These are phyloP conservation scores for Conomelus anceps DNA, from an alignment of 2,888 invertebrate genomes.

Conservation along the genomic window DNA sequence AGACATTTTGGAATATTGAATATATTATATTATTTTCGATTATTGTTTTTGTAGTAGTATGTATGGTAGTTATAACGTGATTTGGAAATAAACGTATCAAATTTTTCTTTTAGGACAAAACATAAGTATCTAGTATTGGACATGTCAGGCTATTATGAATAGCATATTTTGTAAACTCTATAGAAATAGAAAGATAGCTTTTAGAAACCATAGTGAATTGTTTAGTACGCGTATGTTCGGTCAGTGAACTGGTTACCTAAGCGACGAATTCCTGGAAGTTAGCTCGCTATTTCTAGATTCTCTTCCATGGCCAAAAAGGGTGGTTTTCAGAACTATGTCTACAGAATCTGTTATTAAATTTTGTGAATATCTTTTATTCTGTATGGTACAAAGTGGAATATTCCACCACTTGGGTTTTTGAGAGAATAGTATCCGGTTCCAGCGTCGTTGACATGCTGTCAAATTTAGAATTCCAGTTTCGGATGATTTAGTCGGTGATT, in stretches of 20 bases:
- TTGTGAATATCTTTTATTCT: background rate
- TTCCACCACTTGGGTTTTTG: background rate
- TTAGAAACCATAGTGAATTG: too few relatives aligned
- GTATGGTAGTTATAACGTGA: too few relatives aligned
- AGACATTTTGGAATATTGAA: too few relatives aligned
- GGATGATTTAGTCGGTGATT: background rate
- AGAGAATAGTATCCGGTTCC: background rate
- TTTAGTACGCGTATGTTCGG: background rate
- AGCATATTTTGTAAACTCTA: too few relatives aligned
- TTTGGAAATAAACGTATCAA: too few relatives aligned
- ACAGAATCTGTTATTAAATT: background rate
- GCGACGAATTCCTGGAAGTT: background rate
- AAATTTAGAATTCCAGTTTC: background rate
- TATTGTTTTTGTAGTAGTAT: too few relatives aligned
- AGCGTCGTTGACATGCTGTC: background rate
- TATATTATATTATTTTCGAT: too few relatives aligned
- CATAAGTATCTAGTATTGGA: too few relatives aligned
- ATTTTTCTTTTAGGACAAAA: too few relatives aligned
- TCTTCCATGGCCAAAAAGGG: background rate
- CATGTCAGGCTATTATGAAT: too few relatives aligned
- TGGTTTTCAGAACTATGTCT: background rate
- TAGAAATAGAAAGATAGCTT: too few relatives aligned
- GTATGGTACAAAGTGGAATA: background rate
- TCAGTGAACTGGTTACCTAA: background rate
- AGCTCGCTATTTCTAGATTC: too few relatives aligned